Evolutionary conservation across 2,113 vertebrate genomes (phyloP).

Genomic region (Bungarus multicinctus): DNA sequence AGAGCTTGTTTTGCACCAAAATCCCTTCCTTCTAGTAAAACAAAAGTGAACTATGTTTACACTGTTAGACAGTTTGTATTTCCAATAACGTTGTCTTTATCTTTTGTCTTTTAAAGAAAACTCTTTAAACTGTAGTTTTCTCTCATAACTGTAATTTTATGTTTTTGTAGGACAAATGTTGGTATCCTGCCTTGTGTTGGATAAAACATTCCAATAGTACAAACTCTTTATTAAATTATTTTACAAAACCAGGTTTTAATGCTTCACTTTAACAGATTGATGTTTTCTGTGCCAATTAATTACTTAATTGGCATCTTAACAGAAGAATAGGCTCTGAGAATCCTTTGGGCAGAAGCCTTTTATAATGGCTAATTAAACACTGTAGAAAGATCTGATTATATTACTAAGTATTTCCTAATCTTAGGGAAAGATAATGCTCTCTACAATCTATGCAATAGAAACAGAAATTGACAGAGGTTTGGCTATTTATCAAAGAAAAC

Average conservation of each 20-base stretch:
- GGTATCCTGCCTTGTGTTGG: background rate
- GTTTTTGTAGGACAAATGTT: background rate
- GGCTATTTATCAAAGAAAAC: slow-evolving; percentile 8
- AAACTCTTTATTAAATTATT: slow-evolving; percentile 54
- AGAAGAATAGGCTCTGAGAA: slow-evolving; percentile 73
- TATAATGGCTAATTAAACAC: slow-evolving; percentile 80
- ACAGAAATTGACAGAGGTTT: slow-evolving; percentile 46
- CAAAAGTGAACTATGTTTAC: background rate
- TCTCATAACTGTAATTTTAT: background rate
- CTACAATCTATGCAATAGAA: slow-evolving; percentile 49
- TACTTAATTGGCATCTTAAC: slow-evolving; percentile 74
- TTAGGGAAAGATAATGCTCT: slow-evolving; percentile 52
- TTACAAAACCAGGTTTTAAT: slow-evolving; percentile 56
- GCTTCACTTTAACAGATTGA: slow-evolving; percentile 62
- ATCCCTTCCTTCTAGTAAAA: background rate
- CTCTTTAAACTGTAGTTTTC: background rate
- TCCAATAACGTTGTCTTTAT: background rate
- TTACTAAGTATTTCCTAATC: slow-evolving; percentile 72
- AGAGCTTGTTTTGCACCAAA: background rate
- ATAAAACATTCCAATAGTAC: slow-evolving; percentile 11
- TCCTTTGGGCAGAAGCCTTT: slow-evolving; percentile 75
- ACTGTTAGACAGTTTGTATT: background rate
- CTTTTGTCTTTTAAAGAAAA: too few relatives aligned
- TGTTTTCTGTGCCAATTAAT: slow-evolving; percentile 74
- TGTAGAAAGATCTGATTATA: slow-evolving; percentile 76